phyloP scores from a whole-genome alignment of 2,797 vertebrate species.

The Mycteria americana region DNA sequence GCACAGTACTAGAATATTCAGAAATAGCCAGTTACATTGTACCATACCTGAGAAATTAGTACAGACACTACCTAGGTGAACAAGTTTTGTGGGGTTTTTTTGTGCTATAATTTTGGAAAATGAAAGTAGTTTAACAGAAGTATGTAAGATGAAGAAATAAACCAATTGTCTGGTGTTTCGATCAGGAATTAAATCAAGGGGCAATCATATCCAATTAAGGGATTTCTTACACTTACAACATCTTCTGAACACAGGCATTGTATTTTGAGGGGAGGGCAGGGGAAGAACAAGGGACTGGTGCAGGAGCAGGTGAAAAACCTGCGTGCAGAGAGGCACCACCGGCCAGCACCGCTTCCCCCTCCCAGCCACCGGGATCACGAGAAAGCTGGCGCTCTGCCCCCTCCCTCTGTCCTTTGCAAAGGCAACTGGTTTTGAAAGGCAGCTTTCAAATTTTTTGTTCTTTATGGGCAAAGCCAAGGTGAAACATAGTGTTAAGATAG shows the following conservation, averaged over 20 bases:
- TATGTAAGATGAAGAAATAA: not conserved
- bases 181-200: not conserved
- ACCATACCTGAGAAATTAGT: rapidly evolving
- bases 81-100: not conserved
- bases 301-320: no score
- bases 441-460: no score
- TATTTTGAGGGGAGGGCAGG: not conserved
- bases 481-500: rapidly evolving
- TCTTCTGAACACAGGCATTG: not conserved
- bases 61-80: rapidly evolving
- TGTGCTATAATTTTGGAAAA: not conserved
- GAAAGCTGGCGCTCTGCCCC: not conserved
- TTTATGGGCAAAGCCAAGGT: not conserved
- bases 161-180: not conserved
- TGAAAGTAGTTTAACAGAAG: not conserved
- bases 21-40: rapidly evolving
- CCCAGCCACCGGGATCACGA: rapidly evolving
- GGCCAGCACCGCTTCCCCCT: rapidly evolving
- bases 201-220: not conserved
- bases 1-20: rapidly evolving
- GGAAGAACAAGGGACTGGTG: no score
- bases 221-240: not conserved
- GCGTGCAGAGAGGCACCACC: rapidly evolving
- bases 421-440: not conserved
- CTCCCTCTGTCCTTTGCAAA: not conserved